A percentile compares a stretch with the other conserved stretches of the same genome.
These are phyloP conservation scores for Scomber scombrus DNA, from an alignment of 2,113 vertebrate species.

Conservation along the genomic window DNA sequence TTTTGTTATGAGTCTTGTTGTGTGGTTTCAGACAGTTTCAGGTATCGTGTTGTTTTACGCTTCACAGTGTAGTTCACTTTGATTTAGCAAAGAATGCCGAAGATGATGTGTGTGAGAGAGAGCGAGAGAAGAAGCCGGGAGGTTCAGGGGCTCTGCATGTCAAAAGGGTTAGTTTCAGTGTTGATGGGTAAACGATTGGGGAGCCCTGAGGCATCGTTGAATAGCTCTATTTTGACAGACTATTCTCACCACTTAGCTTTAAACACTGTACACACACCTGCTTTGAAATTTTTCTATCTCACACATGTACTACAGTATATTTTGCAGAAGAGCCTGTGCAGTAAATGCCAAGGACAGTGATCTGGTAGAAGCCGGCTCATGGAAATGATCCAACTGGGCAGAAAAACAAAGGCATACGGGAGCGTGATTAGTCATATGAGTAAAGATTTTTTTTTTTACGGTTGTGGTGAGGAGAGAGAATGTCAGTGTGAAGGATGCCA, in stretches of 20 bases:
- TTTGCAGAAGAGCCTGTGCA: slow-evolving; percentile 33
- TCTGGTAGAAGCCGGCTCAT: slow-evolving; percentile 21
- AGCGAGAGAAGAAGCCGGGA: slow-evolving; percentile 12
- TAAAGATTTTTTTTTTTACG: neutral
- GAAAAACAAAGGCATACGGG: neutral
- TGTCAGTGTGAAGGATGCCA: slow-evolving; percentile 11
- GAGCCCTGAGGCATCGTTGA: slow-evolving; percentile 41
- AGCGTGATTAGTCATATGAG: neutral
- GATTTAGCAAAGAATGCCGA: slow-evolving; percentile 45
- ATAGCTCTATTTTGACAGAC: neutral
- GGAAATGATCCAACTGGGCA: slow-evolving; percentile 3
- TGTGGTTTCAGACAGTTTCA: slow-evolving; percentile 64
- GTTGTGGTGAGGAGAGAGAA: neutral
- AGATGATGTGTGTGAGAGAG: neutral
- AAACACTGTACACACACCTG: slow-evolving; percentile 39
- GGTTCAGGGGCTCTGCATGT: slow-evolving; percentile 59
- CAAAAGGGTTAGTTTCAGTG: slow-evolving; percentile 19
- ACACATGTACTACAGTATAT: slow-evolving; percentile 15
- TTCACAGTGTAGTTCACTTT: slow-evolving; percentile 43
- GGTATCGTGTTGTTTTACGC: slow-evolving; percentile 40
- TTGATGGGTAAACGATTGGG: slow-evolving; percentile 57
- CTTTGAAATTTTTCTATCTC: slow-evolving; percentile 47
- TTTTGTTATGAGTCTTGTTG: slow-evolving; percentile 57
- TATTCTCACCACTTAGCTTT: slow-evolving; percentile 65
- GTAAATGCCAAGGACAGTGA: slow-evolving; percentile 21